Conservation (phyloP, 2,113 vertebrate genomes). For the Leptodactylus fuscus region DNA sequence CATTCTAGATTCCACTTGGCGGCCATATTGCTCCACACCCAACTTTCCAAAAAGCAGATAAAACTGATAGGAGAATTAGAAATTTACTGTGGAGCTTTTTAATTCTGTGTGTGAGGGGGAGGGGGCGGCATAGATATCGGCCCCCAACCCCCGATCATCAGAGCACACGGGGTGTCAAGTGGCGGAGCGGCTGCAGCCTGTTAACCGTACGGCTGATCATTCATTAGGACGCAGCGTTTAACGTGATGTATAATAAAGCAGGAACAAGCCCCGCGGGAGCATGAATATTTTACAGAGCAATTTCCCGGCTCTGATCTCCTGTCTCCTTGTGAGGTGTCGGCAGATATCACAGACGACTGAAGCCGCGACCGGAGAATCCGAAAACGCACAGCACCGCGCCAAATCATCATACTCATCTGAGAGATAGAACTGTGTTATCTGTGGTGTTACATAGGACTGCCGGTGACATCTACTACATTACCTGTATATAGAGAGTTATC, state of each 20-base stretch:
- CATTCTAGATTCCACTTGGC: no score
- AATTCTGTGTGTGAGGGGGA: neutral
- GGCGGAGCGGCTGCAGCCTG: neutral
- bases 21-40: no score
- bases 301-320: slow-evolving; percentile 41
- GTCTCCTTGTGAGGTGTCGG: neutral
- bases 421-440: no score
- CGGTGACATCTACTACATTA: no score
- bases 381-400: no score
- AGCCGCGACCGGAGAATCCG: neutral
- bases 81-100: neutral
- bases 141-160: neutral
- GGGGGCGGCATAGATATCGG: neutral
- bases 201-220: slow-evolving; percentile 40
- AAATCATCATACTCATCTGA: no score
- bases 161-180: no score
- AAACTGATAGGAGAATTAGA: neutral
- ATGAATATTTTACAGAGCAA: slow-evolving; percentile 48
- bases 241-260: slow-evolving; percentile 52
- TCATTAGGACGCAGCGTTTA: slow-evolving; percentile 51
- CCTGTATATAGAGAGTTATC: no score
- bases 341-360: slow-evolving; percentile 20
- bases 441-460: neutral
- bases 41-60: neutral
- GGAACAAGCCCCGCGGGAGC: slow-evolving; percentile 33